Evolutionary conservation across 2,113 vertebrate species (phyloP).

Genomic region (Microcebus ravelobensis): DNA sequence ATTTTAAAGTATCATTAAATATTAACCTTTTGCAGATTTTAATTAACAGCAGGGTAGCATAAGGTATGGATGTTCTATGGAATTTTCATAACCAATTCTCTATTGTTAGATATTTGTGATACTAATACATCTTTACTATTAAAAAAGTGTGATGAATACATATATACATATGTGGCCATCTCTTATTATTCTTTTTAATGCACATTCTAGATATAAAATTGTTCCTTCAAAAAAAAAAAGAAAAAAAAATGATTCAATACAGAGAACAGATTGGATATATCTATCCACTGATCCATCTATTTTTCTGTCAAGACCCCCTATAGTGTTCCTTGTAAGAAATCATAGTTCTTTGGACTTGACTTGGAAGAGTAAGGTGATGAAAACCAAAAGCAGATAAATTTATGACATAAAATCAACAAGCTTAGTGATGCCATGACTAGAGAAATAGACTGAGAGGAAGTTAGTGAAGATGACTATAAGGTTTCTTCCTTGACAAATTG

Average conservation of each 20-base stretch:
- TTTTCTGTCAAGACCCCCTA: neutral
- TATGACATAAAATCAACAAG: neutral
- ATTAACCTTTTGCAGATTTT: neutral
- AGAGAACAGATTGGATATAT: neutral
- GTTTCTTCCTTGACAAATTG: neutral
- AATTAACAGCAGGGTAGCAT: neutral
- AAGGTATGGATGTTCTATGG: neutral
- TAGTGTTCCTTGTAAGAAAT: neutral
- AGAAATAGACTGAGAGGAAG: neutral
- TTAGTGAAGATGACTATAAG: neutral
- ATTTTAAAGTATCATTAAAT: neutral
- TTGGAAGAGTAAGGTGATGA: neutral
- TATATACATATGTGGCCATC: neutral
- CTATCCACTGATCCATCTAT: neutral
- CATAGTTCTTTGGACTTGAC: neutral
- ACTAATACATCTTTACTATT: neutral
- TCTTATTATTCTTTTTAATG: neutral
- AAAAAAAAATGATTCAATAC: neutral
- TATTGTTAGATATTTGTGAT: neutral
- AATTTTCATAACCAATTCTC: neutral
- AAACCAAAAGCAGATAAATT: neutral
- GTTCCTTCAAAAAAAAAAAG: neutral
- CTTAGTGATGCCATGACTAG: neutral
- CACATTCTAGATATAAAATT: neutral
- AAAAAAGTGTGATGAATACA: neutral